A percentile compares a stretch with the other conserved stretches of the same genome.
Conservation (phyloP, 2,113 vertebrate genomes). For the Marcusenius ussheri region DNA sequence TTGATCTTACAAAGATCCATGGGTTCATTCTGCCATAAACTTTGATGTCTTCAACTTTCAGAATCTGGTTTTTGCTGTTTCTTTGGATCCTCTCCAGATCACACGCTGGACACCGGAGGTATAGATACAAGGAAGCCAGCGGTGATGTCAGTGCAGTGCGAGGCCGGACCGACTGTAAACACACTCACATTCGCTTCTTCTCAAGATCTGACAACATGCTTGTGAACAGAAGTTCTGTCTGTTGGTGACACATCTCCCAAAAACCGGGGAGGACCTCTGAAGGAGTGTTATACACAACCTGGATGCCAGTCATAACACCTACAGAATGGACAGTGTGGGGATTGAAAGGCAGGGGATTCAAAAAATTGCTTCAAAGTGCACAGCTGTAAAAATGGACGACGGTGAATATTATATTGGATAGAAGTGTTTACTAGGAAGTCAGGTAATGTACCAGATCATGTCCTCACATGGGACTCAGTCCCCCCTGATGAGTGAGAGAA, state of each 20-base stretch:
- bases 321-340: background rate
- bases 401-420: background rate
- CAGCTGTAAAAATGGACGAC: background rate
- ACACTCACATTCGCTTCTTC: background rate
- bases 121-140: background rate
- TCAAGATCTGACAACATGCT: background rate
- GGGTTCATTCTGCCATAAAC: background rate
- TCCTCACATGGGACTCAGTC: background rate
- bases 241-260: background rate
- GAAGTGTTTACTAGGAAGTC: background rate
- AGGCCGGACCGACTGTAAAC: background rate
- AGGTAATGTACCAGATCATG: background rate
- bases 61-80: background rate
- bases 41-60: background rate
- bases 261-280: background rate
- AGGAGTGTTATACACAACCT: background rate
- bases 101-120: background rate
- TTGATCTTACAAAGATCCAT: background rate
- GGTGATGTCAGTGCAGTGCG: background rate
- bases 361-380: background rate
- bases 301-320: background rate
- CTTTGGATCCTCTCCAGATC: background rate
- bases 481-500: background rate
- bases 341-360: background rate
- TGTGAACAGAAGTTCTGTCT: background rate